Conservation (phyloP, 2,113 vertebrate genomes). For the Pleuronectes platessa region DNA sequence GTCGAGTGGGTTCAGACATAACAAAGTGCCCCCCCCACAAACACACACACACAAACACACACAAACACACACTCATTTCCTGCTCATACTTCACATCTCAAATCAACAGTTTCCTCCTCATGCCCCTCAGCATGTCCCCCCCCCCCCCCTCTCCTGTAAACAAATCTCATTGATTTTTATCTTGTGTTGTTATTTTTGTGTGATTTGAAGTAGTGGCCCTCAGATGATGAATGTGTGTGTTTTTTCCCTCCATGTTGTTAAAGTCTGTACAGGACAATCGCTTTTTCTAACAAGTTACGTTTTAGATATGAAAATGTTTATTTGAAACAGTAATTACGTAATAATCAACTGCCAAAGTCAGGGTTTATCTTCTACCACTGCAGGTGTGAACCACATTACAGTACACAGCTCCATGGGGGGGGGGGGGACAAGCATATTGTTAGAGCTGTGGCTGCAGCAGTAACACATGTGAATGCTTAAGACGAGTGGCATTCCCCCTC, state of each 20-base stretch:
- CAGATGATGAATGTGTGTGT: constrained; percentile 3
- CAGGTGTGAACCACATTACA: neutral
- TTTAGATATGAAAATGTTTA: too few species aligned
- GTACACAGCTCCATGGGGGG: too few species aligned
- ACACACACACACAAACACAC: too few species aligned
- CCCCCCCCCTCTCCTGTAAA: constrained; percentile 3
- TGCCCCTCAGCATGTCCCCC: neutral
- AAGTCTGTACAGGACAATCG: neutral
- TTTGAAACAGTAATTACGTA: too few species aligned
- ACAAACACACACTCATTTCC: constrained; percentile 51
- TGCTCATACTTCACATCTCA: constrained; percentile 34
- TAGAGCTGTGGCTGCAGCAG: constrained; percentile 21
- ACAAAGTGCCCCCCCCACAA: constrained; percentile 38
- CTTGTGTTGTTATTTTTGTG: neutral
- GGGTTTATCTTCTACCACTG: too few species aligned
- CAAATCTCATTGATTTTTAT: constrained; percentile 12
- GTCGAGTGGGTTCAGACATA: constrained; percentile 52
- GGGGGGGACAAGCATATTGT: neutral
- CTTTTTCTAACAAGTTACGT: neutral
- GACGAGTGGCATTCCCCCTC: constrained; percentile 45
- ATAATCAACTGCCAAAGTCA: too few species aligned
- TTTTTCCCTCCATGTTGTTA: neutral
- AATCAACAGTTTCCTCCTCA: constrained; percentile 50
- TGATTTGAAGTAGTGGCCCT: neutral
- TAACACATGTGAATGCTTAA: constrained; percentile 57